These are phyloP conservation scores for Anarhynchus alexandrinus DNA, from an alignment of 2,113 vertebrate species.

Conservation along the genomic window DNA sequence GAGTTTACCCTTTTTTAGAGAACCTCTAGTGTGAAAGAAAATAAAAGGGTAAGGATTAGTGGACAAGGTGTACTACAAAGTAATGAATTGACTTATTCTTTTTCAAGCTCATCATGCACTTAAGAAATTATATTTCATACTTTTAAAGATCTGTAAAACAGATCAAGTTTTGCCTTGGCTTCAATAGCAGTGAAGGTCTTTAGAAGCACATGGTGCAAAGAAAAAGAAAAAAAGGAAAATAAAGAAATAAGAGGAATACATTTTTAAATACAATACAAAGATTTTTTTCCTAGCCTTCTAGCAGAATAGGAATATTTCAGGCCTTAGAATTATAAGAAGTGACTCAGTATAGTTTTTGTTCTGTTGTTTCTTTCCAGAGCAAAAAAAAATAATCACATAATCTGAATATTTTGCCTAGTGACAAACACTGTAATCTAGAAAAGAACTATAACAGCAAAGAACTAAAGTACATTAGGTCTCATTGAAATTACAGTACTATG, in stretches of 20 bases:
- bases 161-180: neutral
- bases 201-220: neutral
- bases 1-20: neutral
- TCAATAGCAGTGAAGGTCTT: neutral
- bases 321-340: neutral
- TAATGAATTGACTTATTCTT: neutral
- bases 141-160: neutral
- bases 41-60: neutral
- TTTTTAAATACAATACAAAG: neutral
- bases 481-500: too few relatives aligned
- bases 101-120: neutral
- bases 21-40: neutral
- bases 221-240: neutral
- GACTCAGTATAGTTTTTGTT: neutral
- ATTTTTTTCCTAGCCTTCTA: neutral
- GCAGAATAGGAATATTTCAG: neutral
- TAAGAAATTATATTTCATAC: neutral
- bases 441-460: too few relatives aligned
- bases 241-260: neutral
- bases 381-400: too few relatives aligned
- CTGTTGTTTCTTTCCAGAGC: too few relatives aligned
- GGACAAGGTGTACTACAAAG: neutral
- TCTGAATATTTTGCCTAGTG: too few relatives aligned
- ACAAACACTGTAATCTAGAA: too few relatives aligned
- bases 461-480: too few relatives aligned